Percentiles rank a stretch among this genome's conserved stretches.
Conservation (phyloP, 1,140 invertebrate genomes). For the Physella acuta region DNA sequence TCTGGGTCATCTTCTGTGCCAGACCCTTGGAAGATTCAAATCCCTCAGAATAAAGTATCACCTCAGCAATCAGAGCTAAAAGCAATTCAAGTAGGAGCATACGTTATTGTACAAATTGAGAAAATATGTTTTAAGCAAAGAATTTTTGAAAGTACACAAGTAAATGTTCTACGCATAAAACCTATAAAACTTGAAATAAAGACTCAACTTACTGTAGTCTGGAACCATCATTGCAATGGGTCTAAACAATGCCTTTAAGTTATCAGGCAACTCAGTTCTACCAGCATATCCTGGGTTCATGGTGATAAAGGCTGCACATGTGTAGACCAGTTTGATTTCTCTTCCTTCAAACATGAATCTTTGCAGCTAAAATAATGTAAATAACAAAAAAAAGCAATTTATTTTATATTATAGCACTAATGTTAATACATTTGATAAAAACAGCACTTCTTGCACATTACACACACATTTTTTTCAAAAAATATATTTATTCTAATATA, state of each 20-base stretch:
- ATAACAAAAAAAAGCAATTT: neutral
- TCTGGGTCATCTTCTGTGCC: conserved; percentile 86
- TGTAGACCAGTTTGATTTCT: conserved; percentile 58
- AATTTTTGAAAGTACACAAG: too few species aligned
- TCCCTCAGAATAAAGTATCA: conserved; percentile 88
- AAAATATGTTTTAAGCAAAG: too few species aligned
- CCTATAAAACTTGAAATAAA: neutral
- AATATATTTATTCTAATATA: conserved; percentile 42
- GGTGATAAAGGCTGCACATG: conserved; percentile 61
- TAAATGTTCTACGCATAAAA: too few species aligned
- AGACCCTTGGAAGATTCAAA: conserved; percentile 84
- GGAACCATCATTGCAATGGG: conserved; percentile 93
- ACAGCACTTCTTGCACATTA: neutral
- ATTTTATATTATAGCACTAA: neutral
- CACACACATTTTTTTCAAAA: neutral
- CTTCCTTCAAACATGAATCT: conserved; percentile 62
- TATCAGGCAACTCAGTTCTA: conserved; percentile 67
- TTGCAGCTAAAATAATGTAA: conserved; percentile 17
- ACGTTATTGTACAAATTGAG: too few species aligned
- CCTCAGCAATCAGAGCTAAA: conserved; percentile 83
- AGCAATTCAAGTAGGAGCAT: too few species aligned
- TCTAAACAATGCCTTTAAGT: conserved; percentile 74
- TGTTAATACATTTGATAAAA: neutral
- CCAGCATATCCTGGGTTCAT: conserved; percentile 85
- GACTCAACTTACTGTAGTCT: conserved; percentile 71